These are phyloP conservation scores for Urocyon cinereoargenteus DNA, from an alignment of 2,797 vertebrate genomes.

Conservation along the genomic window DNA sequence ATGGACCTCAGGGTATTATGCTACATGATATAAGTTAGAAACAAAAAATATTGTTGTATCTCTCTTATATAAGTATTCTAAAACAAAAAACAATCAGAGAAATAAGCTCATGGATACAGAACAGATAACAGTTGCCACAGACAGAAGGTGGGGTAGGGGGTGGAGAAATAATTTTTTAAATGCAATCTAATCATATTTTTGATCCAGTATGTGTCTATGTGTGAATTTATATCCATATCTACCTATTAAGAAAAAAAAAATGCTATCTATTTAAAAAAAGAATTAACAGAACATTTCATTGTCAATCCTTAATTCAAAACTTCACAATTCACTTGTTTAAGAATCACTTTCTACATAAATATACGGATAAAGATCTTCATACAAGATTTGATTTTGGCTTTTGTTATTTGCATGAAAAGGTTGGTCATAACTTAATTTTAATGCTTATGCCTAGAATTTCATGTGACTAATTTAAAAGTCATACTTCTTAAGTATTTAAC, in stretches of 20 bases:
- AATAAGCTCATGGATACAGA: neutral
- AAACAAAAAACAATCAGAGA: neutral
- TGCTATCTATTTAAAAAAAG: neutral
- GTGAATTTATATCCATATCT: neutral
- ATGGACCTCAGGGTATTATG: neutral
- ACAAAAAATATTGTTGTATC: neutral
- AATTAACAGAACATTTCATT: neutral
- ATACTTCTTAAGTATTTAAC: slow-evolving; percentile 88
- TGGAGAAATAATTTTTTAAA: neutral
- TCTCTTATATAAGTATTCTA: neutral
- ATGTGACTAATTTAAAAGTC: slow-evolving; percentile 88
- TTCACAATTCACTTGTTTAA: neutral
- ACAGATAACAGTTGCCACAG: neutral
- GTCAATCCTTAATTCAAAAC: neutral
- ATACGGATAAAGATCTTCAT: neutral
- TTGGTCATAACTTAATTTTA: slow-evolving; percentile 80
- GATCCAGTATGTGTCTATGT: neutral
- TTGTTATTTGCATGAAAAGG: slow-evolving; percentile 72
- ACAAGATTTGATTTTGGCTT: slow-evolving; percentile 30
- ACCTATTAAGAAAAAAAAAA: neutral
- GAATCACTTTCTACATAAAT: slow-evolving; percentile 12
- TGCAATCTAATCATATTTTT: neutral
- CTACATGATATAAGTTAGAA: neutral
- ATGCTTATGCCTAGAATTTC: slow-evolving; percentile 88
- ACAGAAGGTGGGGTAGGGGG: neutral